Conservation (phyloP, 1,140 invertebrate species). For the Belonocnema kinseyi region DNA sequence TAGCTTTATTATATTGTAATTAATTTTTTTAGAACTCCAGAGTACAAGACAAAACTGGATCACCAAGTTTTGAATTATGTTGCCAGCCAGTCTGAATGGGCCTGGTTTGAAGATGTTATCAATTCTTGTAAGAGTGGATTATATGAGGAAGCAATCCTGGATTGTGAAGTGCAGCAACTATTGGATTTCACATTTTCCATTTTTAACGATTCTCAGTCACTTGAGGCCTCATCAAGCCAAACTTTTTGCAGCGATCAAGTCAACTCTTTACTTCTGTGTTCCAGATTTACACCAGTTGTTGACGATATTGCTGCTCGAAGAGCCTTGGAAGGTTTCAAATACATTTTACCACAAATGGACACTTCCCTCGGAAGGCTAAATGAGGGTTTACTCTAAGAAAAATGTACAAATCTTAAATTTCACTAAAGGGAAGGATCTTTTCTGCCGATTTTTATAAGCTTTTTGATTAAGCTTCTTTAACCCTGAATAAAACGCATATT, state of each 20-base stretch:
- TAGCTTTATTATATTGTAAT: neutral
- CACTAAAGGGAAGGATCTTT: too few relatives aligned
- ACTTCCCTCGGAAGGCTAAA: constrained; percentile 12
- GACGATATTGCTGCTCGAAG: constrained; percentile 44
- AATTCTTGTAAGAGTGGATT: neutral
- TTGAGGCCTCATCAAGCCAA: neutral
- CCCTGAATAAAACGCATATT: too few relatives aligned
- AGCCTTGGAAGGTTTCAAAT: constrained; percentile 45
- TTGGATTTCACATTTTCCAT: neutral
- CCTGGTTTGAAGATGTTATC: constrained; percentile 10
- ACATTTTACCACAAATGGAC: constrained; percentile 33
- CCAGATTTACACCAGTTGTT: constrained; percentile 18
- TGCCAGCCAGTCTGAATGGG: neutral
- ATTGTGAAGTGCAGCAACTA: neutral
- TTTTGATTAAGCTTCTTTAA: too few relatives aligned
- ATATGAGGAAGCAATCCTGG: constrained; percentile 2
- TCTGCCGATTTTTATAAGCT: too few relatives aligned
- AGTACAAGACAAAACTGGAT: constrained; percentile 4
- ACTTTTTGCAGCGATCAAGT: neutral
- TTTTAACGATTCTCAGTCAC: neutral
- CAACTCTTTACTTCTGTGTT: constrained; percentile 2
- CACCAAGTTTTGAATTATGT: neutral
- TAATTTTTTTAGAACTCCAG: neutral
- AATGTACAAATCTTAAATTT: too few relatives aligned
- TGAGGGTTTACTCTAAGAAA: too few relatives aligned